phyloP scores from a whole-genome alignment of 2,888 invertebrate species.

The Pterostichus niger region DNA sequence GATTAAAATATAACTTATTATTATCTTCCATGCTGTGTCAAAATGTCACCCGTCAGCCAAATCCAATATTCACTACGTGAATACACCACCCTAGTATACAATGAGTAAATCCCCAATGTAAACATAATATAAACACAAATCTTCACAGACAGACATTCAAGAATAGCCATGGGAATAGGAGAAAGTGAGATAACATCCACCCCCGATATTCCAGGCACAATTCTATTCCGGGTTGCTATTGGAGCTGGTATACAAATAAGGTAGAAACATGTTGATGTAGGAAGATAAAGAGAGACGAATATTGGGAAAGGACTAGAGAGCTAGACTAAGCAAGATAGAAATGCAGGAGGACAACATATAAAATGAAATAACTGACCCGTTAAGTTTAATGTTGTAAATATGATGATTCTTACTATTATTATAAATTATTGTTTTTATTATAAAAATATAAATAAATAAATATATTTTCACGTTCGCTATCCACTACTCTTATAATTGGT shows the following conservation, averaged over 20 bases:
- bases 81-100: neutral
- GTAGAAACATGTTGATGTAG: neutral
- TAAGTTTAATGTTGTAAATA: too few relatives aligned
- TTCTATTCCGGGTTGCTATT: neutral
- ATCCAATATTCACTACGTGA: slow-evolving; percentile 1
- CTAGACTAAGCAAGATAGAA: neutral
- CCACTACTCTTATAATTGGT: too few relatives aligned
- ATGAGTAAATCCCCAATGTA: neutral
- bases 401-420: too few relatives aligned
- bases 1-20: neutral
- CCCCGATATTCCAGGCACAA: neutral
- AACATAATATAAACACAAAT: slow-evolving; percentile 15
- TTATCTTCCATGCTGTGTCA: neutral
- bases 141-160: neutral
- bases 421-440: too few relatives aligned
- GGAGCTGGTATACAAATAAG: neutral
- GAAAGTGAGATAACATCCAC: neutral
- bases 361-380: too few relatives aligned
- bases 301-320: neutral
- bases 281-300: neutral
- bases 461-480: too few relatives aligned
- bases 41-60: neutral
- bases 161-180: neutral
- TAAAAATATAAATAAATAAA: too few relatives aligned
- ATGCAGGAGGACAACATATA: too few relatives aligned